A percentile compares a stretch with the other conserved stretches of the same genome.
Conservation (phyloP, 2,888 invertebrate species). For the Mesochorus sp. region DNA sequence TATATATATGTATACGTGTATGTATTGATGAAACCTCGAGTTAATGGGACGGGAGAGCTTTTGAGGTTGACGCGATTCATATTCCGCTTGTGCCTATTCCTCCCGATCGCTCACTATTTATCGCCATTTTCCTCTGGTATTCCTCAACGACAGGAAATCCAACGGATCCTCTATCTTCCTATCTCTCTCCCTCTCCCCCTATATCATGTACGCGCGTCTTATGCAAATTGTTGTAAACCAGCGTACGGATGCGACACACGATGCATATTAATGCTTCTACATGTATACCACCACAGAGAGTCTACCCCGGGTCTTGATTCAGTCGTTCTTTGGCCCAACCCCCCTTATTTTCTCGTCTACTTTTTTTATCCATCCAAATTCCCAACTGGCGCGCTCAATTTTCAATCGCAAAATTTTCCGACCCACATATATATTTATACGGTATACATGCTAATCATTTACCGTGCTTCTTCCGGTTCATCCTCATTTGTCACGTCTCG, state of each 20-base stretch:
- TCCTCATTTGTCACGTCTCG: slow-evolving; percentile 65
- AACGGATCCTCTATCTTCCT: slow-evolving; percentile 26
- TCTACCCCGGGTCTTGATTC: slow-evolving; percentile 49
- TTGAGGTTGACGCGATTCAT: slow-evolving; percentile 39
- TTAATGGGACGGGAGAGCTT: slow-evolving; percentile 56
- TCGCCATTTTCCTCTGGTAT: slow-evolving; percentile 58
- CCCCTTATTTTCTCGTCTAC: not conserved
- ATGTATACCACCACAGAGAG: slow-evolving; percentile 40
- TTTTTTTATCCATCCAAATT: slow-evolving; percentile 36
- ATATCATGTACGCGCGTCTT: slow-evolving; percentile 52
- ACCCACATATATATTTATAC: slow-evolving; percentile 14
- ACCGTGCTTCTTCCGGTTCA: slow-evolving; percentile 13
- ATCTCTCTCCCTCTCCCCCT: slow-evolving; percentile 11
- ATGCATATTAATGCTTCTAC: slow-evolving; percentile 65
- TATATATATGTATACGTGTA: not conserved
- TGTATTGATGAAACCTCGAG: slow-evolving; percentile 25
- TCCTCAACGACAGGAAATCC: slow-evolving; percentile 51
- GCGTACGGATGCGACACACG: slow-evolving; percentile 29
- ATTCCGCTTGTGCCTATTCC: slow-evolving; percentile 3
- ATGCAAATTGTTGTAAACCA: slow-evolving; percentile 61
- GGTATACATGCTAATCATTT: slow-evolving; percentile 18
- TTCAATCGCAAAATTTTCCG: not conserved
- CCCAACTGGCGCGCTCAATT: not conserved
- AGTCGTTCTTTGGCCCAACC: not conserved
- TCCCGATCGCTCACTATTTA: slow-evolving; percentile 59